A percentile compares a stretch with the other conserved stretches of the same genome.
These are phyloP conservation scores for Megalonaias nervosa DNA, from an alignment of 1,140 invertebrate species.

Conservation along the genomic window DNA sequence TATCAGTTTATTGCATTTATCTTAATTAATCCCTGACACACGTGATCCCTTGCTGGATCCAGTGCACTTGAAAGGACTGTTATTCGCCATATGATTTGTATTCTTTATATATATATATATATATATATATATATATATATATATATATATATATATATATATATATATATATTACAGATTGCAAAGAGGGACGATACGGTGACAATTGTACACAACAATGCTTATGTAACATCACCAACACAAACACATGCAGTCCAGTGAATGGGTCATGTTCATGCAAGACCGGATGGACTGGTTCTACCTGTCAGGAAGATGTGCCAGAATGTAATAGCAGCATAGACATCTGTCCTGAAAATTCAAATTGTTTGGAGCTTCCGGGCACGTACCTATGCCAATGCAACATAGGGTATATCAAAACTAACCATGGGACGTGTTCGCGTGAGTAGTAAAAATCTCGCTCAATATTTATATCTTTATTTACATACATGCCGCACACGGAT, in stretches of 20 bases:
- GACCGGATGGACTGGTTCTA: slow-evolving; percentile 10
- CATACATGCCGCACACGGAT: too few species aligned
- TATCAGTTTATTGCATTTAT: too few species aligned
- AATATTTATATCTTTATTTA: too few species aligned
- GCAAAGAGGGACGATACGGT: too few species aligned
- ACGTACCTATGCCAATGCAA: slow-evolving; percentile 21
- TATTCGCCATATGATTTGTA: too few species aligned
- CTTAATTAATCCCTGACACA: too few species aligned
- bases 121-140: too few species aligned
- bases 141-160: too few species aligned
- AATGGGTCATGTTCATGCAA: slow-evolving; percentile 24
- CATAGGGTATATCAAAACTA: slow-evolving; percentile 13
- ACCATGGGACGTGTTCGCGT: slow-evolving; percentile 22
- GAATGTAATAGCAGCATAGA: slow-evolving; percentile 13
- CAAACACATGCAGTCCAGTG: slow-evolving; percentile 16
- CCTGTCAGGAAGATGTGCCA: slow-evolving; percentile 4
- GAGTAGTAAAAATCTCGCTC: not conserved
- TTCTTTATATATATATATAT: too few species aligned
- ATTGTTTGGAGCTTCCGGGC: slow-evolving; percentile 11
- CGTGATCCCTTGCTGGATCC: too few species aligned
- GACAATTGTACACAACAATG: slow-evolving; percentile 15
- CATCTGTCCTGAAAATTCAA: slow-evolving; percentile 16
- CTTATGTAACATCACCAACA: slow-evolving; percentile 6
- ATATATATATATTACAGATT: too few species aligned
- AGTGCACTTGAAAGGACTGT: too few species aligned